Evolutionary conservation across 2,113 vertebrate species (phyloP), one percentile per base, ranked within the genome.

Genomic region (Crotalus viridis): DNA sequence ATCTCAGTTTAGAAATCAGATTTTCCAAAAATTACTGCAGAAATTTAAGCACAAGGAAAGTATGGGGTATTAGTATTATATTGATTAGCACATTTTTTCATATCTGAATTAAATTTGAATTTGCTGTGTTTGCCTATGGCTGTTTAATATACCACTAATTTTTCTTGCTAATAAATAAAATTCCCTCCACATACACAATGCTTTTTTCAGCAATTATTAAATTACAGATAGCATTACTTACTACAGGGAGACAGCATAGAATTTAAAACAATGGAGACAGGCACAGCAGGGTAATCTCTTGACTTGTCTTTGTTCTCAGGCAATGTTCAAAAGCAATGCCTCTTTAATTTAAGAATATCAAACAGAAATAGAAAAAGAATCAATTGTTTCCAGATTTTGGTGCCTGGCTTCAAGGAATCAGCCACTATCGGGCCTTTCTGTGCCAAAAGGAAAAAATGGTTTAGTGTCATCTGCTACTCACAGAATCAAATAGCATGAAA

Each of bases 221-320:
- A 87, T 54, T 90, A 59, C 43, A 90, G 46, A 52, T 85, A 64
- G 54, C 61, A 89, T 81, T 52, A 81, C 51, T 89, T 56, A 56
- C 87, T 61, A 17, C n/a, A 89, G 28, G 89, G 46, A 93, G 54
- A 90, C 51, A 51, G 89, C 92, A 64, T 69, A 6, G 88, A 86
- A 90, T 19, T 54, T 22, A 90, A 54, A 48, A 93, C 92, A 90
- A 90, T 93, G n/a, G 88, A 93, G 92, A 86, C 89, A 90, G 92
- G 92, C 92, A 93, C 74, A 86, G 74, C 88, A 86, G 54, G 56
- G 46, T 46, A 90, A 61, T 48, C 55, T 86, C 33, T 64, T 90
- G 55, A 90, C 21, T 52, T 90, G 92, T 22, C 55, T 93, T 93
- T 93, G 92, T 93, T 86, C 88, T 54, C 28, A 28, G 21, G 56